A percentile compares a stretch with the other conserved stretches of the same genome.
phyloP scores from a whole-genome alignment of 2,888 invertebrate genomes.

The Dysmachus trigonus region DNA sequence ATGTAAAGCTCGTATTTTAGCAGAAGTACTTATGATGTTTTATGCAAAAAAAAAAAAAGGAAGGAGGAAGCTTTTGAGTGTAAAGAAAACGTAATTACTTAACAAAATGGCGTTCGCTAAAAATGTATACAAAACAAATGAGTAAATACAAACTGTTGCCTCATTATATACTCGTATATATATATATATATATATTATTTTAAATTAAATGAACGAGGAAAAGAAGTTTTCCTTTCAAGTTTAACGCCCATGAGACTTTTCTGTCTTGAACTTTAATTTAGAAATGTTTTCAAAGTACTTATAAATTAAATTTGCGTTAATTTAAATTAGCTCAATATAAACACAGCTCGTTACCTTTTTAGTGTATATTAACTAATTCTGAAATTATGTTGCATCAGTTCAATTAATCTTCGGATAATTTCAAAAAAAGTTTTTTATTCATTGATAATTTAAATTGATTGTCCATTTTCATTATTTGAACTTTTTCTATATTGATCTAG shows the following conservation, averaged over 20 bases:
- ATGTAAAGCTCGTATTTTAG: not conserved
- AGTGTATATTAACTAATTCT: not conserved
- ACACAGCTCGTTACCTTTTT: not conserved
- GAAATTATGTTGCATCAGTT: not conserved
- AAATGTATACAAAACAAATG: not conserved
- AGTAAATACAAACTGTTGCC: not conserved
- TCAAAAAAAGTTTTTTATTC: too few species aligned
- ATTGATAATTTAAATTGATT: too few species aligned
- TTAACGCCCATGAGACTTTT: not conserved
- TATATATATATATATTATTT: not conserved
- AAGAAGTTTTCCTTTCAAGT: not conserved
- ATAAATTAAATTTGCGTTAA: not conserved
- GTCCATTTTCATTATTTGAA: too few species aligned
- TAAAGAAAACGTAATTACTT: not conserved
- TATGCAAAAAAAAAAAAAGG: not conserved
- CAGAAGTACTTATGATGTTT: not conserved
- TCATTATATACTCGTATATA: not conserved
- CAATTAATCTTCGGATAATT: not conserved
- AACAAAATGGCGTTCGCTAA: not conserved
- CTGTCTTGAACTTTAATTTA: not conserved
- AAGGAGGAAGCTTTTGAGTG: not conserved
- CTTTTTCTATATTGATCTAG: too few species aligned
- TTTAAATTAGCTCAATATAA: not conserved
- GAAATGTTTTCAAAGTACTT: not conserved
- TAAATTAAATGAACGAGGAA: not conserved